Percentiles rank a stretch among this genome's conserved stretches.
Evolutionary conservation across 2,797 vertebrate genomes (phyloP).

Genomic region (Scarus forsteni): DNA sequence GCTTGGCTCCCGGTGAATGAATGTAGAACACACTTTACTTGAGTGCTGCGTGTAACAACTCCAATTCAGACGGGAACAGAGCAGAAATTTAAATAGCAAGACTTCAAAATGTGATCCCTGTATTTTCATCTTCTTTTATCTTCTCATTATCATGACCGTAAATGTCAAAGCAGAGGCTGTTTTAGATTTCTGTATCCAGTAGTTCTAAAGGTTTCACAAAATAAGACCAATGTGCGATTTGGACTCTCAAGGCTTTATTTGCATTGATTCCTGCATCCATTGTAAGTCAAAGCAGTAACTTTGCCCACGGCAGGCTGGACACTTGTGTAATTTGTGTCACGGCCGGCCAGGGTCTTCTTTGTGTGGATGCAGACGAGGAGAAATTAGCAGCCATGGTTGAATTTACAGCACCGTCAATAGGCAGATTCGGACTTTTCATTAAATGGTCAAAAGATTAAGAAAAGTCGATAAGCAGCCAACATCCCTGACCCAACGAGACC

Average conservation of each 20-base stretch:
- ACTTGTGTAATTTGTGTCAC: constrained; percentile 37
- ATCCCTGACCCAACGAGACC: neutral
- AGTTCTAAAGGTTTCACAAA: constrained; percentile 12
- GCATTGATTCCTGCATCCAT: constrained; percentile 31
- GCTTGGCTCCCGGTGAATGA: no score
- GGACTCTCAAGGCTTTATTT: constrained; percentile 1
- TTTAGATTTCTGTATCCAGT: neutral
- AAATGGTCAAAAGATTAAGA: neutral
- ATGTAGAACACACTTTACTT: no score
- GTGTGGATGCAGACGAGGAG: neutral
- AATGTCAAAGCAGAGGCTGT: neutral
- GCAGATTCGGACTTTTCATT: neutral
- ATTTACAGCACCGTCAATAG: constrained; percentile 8
- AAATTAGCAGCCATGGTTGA: constrained; percentile 1
- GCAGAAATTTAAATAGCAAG: no score
- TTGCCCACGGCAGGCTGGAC: constrained; percentile 23
- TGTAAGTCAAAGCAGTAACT: constrained; percentile 42
- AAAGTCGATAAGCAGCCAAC: neutral
- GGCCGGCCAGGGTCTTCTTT: constrained; percentile 17
- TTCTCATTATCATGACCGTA: no score
- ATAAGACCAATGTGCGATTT: neutral
- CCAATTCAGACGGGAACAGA: no score
- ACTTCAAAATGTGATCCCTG: no score
- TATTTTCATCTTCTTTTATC: no score
- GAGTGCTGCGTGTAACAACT: no score